Conservation (phyloP, 2,888 invertebrate genomes). For the Dasysyrphus albostriatus region DNA sequence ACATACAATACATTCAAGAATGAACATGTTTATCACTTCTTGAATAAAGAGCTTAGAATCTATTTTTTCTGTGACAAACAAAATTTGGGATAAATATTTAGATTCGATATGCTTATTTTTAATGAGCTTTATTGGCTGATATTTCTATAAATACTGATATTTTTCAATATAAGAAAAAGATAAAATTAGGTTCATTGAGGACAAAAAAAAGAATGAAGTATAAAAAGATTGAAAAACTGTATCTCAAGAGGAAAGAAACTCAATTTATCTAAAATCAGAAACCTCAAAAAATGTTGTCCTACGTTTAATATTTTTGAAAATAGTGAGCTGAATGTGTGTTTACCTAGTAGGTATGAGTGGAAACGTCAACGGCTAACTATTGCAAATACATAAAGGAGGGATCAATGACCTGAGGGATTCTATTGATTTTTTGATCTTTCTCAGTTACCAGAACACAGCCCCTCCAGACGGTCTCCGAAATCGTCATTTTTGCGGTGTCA, state of each 20-base stretch:
- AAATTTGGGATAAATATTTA: slow-evolving; percentile 53
- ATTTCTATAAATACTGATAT: background rate
- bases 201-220: background rate
- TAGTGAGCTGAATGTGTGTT: background rate
- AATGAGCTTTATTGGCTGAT: slow-evolving; percentile 24
- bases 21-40: slow-evolving; percentile 24
- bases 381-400: background rate
- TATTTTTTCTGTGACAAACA: background rate
- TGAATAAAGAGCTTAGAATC: background rate
- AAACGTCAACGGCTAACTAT: background rate
- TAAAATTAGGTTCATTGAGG: background rate
- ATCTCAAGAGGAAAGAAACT: too few species aligned
- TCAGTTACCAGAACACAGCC: background rate
- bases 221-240: background rate
- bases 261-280: too few species aligned
- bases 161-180: too few species aligned
- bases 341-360: background rate
- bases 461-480: background rate
- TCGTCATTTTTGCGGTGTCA: slow-evolving; percentile 11
- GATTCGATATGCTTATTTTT: slow-evolving; percentile 40
- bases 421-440: slow-evolving; percentile 18
- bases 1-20: slow-evolving; percentile 5
- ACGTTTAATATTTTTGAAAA: background rate
- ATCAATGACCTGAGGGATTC: slow-evolving; percentile 33
- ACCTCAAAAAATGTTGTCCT: background rate